Base-by-base conservation (phyloP, 1,140 invertebrate genomes). In the Drosophila paulistorum region DNA sequence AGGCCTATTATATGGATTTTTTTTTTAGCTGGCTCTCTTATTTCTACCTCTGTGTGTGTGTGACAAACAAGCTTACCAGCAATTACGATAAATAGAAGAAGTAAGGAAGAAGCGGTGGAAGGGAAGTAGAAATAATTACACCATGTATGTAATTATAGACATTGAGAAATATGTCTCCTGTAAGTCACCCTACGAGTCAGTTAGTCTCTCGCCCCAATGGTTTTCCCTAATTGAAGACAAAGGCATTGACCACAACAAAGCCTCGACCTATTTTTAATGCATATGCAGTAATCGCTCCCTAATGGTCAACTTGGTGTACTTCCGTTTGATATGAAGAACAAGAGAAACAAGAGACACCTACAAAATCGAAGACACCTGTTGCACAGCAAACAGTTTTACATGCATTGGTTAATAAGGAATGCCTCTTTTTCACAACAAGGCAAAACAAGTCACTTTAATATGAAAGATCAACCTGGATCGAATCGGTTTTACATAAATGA, bases 1-100 rank as follows among this genome's bases (percentile, higher is more conserved):
- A 51, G 48, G 51, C 26, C 68, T 65, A 71, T 68, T 66, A 71
- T 81, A 73, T 79, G 74, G 81, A 77, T 74, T 84, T 65, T 74
- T 85, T 30, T 26, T 39, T 35, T 70, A 9, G 37, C 30, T 67
- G n/a, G 6, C 23, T 14, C n/a, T 55, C 71, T 35, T 30, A 3
- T 72, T 72, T 71, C 39, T 45, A n/a, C n/a, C 2, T 10, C 9
- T 17, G 14, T 30, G 13, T 20, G 14, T 51, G 17, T 51, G 45
- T 51, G 45, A 23, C 45, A 51, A 51, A 51, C 23, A 51, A 51
- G 45, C 45, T 23, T 51, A 23, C 9, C 45, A 51, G 20, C 17
- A 51, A 51, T 51, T 51, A 23, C 20, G 45, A 10, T 51, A 51
- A 3, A 11, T 26, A 23, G 45, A 51, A 45, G 13, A 42, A 42